Conservation (phyloP, 37 sponge, comb jelly and placozoan species). For the Aphrocallistes beatrix region DNA sequence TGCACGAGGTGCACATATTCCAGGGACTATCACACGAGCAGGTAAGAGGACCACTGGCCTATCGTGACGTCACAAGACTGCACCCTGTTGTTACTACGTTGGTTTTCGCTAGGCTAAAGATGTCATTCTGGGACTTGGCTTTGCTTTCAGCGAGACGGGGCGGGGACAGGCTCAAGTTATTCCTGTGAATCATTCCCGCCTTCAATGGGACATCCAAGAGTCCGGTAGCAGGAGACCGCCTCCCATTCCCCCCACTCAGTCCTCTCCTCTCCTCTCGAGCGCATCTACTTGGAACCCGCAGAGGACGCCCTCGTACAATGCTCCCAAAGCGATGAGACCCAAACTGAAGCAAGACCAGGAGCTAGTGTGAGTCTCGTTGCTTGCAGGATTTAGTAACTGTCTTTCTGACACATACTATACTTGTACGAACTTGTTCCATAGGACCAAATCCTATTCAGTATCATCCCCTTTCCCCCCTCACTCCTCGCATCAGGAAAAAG, state of each 20-base stretch:
- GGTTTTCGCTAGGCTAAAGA: neutral
- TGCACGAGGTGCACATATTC: neutral
- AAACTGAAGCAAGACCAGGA: neutral
- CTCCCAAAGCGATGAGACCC: neutral
- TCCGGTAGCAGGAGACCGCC: neutral
- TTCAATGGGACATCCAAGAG: neutral
- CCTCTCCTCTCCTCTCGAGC: neutral
- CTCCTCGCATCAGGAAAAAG: neutral
- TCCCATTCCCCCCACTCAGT: neutral
- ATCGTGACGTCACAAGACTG: no score
- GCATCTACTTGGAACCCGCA: neutral
- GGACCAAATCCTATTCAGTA: no score
- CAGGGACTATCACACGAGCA: neutral
- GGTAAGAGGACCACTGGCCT: no score
- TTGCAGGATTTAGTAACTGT: no score
- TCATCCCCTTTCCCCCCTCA: neutral
- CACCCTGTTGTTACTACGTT: no score
- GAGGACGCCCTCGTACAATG: neutral
- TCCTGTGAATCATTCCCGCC: neutral
- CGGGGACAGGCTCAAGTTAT: neutral
- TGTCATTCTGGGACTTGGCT: neutral
- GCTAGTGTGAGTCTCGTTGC: neutral
- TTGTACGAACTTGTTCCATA: no score
- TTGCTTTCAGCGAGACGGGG: conserved; percentile 3
- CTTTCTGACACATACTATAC: no score